Evolutionary conservation across 2,888 invertebrate genomes (phyloP).

Genomic region (Sabellastarte sp.): DNA sequence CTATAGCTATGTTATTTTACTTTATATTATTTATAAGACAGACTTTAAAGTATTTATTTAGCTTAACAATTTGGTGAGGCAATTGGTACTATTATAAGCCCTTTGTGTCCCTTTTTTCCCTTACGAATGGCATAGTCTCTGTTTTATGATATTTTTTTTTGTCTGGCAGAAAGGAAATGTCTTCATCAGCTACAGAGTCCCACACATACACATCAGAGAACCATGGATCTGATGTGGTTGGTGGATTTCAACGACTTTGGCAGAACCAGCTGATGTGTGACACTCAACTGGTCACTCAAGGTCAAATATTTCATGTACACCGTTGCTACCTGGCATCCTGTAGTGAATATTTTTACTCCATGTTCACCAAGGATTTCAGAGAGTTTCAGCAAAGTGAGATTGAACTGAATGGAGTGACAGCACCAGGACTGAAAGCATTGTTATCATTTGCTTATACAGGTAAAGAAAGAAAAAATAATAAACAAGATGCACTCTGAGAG

Average conservation of each 20-base stretch:
- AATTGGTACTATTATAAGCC: too few species aligned
- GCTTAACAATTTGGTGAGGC: too few species aligned
- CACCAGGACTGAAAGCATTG: slow-evolving; percentile 55
- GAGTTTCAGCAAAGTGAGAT: slow-evolving; percentile 54
- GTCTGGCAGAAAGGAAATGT: slow-evolving; percentile 2
- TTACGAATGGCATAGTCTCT: too few species aligned
- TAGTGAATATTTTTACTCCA: slow-evolving; percentile 57
- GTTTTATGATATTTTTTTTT: too few species aligned
- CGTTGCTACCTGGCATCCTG: slow-evolving; percentile 56
- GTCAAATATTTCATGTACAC: slow-evolving; percentile 46
- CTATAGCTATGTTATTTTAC: too few species aligned
- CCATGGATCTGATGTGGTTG: slow-evolving; percentile 27
- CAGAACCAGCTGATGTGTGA: slow-evolving; percentile 30
- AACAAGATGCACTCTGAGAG: too few species aligned
- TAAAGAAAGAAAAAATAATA: too few species aligned
- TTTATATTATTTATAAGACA: too few species aligned
- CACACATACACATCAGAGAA: slow-evolving; percentile 9
- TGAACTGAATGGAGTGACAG: slow-evolving; percentile 55
- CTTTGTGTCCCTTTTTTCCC: too few species aligned
- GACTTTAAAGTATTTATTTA: too few species aligned
- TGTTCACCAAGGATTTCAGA: slow-evolving; percentile 57
- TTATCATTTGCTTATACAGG: slow-evolving; percentile 56
- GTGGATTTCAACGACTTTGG: slow-evolving; percentile 33
- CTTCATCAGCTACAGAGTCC: not conserved
- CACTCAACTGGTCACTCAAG: slow-evolving; percentile 31